These are phyloP conservation scores for Elephantulus edwardii DNA, from an alignment of 2,113 vertebrate genomes.

Conservation along the genomic window DNA sequence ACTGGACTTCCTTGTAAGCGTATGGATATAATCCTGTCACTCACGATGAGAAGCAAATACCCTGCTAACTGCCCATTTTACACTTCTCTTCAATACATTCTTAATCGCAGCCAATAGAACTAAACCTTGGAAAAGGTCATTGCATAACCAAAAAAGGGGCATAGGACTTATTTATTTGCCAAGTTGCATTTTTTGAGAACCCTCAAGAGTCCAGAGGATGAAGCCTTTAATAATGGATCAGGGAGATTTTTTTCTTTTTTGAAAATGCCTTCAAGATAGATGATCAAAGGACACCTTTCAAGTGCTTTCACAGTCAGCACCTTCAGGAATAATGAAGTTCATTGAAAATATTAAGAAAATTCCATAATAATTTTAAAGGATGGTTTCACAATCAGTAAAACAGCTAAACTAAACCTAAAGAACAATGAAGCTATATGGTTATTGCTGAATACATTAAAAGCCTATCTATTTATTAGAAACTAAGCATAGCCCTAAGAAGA, in stretches of 20 bases:
- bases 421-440: neutral
- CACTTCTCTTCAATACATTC: neutral
- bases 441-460: neutral
- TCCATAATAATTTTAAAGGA: neutral
- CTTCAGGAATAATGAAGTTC: neutral
- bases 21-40: too few species aligned
- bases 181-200: neutral
- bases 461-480: neutral
- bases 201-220: neutral
- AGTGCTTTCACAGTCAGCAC: neutral
- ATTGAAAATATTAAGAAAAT: neutral
- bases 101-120: slow-evolving; percentile 8
- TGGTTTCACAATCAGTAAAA: slow-evolving; percentile 2
- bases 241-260: slow-evolving; percentile 11
- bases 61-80: neutral
- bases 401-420: neutral
- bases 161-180: neutral
- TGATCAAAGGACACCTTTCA: neutral
- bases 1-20: too few species aligned
- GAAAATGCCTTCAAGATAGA: neutral
- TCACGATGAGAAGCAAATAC: neutral
- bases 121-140: slow-evolving; percentile 4
- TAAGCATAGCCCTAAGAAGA: neutral
- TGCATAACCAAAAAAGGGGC: neutral
- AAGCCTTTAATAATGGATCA: neutral